Evolutionary conservation across 2,888 invertebrate genomes (phyloP).

Genomic region (Himalopsyche tibetana): DNA sequence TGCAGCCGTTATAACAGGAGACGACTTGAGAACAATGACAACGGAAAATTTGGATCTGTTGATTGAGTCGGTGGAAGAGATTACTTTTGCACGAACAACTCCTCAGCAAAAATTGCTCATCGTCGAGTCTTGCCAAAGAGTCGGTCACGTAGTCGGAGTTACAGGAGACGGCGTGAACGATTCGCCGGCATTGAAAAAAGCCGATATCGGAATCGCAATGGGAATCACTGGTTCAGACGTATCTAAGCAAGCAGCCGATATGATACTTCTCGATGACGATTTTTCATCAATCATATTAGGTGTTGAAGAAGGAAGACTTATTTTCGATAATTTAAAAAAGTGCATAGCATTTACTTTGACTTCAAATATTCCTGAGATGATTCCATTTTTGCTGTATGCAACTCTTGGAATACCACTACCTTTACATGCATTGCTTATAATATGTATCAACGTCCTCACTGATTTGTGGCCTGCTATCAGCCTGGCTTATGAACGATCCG

Average conservation of each 20-base stretch:
- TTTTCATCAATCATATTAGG: slow-evolving; percentile 92
- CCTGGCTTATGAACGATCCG: slow-evolving; percentile 85
- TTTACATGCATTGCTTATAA: slow-evolving; percentile 77
- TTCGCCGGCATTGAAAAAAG: slow-evolving; percentile 90
- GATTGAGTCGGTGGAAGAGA: slow-evolving; percentile 80
- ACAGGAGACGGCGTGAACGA: slow-evolving; percentile 95
- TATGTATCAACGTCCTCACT: slow-evolving; percentile 88
- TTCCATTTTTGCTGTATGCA: slow-evolving; percentile 88
- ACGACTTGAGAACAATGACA: slow-evolving; percentile 79
- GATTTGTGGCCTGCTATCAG: slow-evolving; percentile 88
- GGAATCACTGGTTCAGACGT: slow-evolving; percentile 87
- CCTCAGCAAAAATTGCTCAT: slow-evolving; percentile 83
- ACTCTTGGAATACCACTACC: slow-evolving; percentile 86
- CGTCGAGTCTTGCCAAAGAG: slow-evolving; percentile 87
- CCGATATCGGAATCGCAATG: slow-evolving; percentile 90
- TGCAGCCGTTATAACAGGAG: slow-evolving; percentile 74
- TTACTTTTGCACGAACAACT: slow-evolving; percentile 85
- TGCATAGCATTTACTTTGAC: slow-evolving; percentile 91
- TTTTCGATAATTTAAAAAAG: slow-evolving; percentile 92
- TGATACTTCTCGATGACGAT: slow-evolving; percentile 93
- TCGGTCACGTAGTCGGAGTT: slow-evolving; percentile 89
- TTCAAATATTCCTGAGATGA: slow-evolving; percentile 90
- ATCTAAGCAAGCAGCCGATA: slow-evolving; percentile 93
- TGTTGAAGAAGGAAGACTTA: slow-evolving; percentile 87
- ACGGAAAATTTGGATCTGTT: slow-evolving; percentile 77